Evolutionary conservation across 2,113 vertebrate species (phyloP).

Genomic region (Myrmophylax atrothorax): DNA sequence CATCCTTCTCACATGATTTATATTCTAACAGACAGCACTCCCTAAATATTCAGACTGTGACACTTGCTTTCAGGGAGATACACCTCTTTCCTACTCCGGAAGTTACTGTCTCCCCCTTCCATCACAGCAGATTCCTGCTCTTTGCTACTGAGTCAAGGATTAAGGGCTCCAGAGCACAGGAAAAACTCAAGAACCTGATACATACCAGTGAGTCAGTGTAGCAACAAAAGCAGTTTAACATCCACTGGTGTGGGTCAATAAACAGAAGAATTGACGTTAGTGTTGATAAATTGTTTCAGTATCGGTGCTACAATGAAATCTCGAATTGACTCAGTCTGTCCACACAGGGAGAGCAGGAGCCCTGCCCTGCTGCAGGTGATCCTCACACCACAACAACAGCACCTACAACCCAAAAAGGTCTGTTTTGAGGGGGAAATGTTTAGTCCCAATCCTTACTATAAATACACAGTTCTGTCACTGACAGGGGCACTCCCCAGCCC

Average conservation of each 20-base stretch:
- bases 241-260: neutral
- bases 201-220: neutral
- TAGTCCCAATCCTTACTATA: neutral
- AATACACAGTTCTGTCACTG: neutral
- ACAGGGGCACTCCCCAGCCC: neutral
- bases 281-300: neutral
- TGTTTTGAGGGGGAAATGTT: neutral
- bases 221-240: constrained; percentile 15
- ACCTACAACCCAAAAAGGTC: neutral
- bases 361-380: neutral
- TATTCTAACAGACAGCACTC: neutral
- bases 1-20: neutral
- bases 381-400: neutral
- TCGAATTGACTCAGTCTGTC: neutral
- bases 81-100: neutral
- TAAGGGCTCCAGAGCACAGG: neutral
- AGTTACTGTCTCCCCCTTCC: neutral
- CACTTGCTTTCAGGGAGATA: neutral
- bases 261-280: neutral
- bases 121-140: neutral
- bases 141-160: neutral
- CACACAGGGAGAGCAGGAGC: neutral
- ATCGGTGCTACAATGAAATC: neutral
- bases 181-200: neutral
- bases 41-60: neutral